A percentile compares a stretch with the other conserved stretches of the same genome.
Evolutionary conservation across 2,797 vertebrate species (phyloP).

Genomic region (Aeoliscus strigatus): DNA sequence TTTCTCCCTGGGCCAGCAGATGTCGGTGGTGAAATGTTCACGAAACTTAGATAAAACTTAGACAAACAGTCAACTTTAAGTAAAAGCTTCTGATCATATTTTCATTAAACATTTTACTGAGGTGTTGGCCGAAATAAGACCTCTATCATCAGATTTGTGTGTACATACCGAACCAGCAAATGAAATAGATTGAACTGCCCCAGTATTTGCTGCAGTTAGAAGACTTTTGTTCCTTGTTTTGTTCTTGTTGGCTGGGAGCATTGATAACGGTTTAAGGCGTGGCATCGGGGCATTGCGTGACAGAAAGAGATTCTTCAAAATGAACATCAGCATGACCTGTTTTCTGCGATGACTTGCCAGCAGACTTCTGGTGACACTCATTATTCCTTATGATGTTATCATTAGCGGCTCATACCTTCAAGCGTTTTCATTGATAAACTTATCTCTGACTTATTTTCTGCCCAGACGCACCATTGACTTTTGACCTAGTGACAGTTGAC

Average conservation of each 20-base stretch:
- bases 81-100: no score
- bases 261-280: constrained; percentile 1
- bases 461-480: constrained; percentile 18
- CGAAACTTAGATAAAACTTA: no score
- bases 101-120: no score
- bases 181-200: no score
- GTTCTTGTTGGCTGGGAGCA: constrained; percentile 4
- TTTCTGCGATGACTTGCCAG: constrained; percentile 4
- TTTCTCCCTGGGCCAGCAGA: no score
- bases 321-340: not conserved
- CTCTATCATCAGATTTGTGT: no score
- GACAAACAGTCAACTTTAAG: no score
- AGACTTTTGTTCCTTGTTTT: not conserved
- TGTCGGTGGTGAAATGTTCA: no score
- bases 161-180: no score
- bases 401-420: not conserved
- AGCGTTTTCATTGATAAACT: not conserved
- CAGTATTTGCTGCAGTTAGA: no score
- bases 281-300: constrained; percentile 1
- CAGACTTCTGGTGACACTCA: no score
- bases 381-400: not conserved
- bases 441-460: not conserved
- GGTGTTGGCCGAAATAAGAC: no score
- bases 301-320: not conserved
- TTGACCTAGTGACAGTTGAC: constrained; percentile 43